phyloP scores from a whole-genome alignment of 2,113 vertebrate genomes.

The Onychostruthus taczanowskii region DNA sequence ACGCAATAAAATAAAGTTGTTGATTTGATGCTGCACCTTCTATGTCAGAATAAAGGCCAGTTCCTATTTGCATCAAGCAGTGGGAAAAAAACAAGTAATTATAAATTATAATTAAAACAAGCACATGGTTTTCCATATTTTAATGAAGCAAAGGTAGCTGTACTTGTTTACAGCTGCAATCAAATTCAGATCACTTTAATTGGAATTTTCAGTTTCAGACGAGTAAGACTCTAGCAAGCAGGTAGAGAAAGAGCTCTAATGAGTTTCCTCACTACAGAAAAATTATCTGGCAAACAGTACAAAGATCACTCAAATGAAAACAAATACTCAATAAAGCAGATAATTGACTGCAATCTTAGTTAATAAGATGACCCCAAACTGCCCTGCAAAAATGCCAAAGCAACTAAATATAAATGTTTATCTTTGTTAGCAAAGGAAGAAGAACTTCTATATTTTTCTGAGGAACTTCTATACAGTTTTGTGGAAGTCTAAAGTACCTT shows the following conservation, averaged over 20 bases:
- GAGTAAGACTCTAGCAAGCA: neutral
- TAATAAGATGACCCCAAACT: slow-evolving; percentile 43
- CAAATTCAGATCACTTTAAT: slow-evolving; percentile 39
- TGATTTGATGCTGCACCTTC: slow-evolving; percentile 34
- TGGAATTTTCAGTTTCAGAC: slow-evolving; percentile 27
- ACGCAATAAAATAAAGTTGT: slow-evolving; percentile 33
- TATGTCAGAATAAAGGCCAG: slow-evolving; percentile 43
- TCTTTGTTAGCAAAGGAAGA: slow-evolving; percentile 26
- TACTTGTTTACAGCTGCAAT: slow-evolving; percentile 1
- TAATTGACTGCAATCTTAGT: slow-evolving; percentile 64
- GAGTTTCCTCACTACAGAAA: slow-evolving; percentile 46
- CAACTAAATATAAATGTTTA: slow-evolving; percentile 40
- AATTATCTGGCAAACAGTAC: slow-evolving; percentile 22
- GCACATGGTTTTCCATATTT: slow-evolving; percentile 28
- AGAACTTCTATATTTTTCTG: neutral
- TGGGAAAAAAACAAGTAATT: slow-evolving; percentile 4
- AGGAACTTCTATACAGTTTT: neutral
- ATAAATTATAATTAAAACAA: slow-evolving; percentile 44
- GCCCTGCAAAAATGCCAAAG: slow-evolving; percentile 19
- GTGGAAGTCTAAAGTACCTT: neutral
- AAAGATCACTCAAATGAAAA: slow-evolving; percentile 65
- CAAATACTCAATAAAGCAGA: slow-evolving; percentile 50
- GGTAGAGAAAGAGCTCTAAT: slow-evolving; percentile 45
- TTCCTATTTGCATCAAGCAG: slow-evolving; percentile 41
- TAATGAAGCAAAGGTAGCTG: slow-evolving; percentile 28